Conservation (phyloP, 2,113 vertebrate species). For the Nanorana parkeri region DNA sequence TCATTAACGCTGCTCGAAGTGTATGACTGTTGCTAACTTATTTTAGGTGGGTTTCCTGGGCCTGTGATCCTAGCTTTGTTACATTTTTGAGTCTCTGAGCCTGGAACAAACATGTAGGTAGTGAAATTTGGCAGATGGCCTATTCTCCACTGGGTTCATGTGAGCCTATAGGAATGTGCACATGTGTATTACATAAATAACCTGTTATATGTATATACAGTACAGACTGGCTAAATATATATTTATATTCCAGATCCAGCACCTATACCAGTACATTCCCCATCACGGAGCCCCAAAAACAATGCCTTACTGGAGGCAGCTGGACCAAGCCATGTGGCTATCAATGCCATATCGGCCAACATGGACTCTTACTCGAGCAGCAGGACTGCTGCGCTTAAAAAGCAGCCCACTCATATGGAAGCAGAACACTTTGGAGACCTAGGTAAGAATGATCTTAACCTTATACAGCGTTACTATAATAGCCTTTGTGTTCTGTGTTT, state of each 20-base stretch:
- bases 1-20: no score
- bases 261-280: slow-evolving; percentile 77
- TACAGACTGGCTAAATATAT: not conserved
- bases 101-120: no score
- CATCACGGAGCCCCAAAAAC: slow-evolving; percentile 82
- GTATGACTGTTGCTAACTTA: no score
- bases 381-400: slow-evolving; percentile 94
- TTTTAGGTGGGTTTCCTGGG: no score
- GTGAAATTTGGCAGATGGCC: no score
- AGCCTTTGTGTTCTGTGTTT: no score
- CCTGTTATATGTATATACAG: not conserved
- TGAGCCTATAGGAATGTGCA: no score
- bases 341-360: slow-evolving; percentile 98
- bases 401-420: slow-evolving; percentile 97
- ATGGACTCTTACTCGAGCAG: slow-evolving; percentile 98
- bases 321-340: slow-evolving; percentile 96
- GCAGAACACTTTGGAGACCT: slow-evolving; percentile 96
- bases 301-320: slow-evolving; percentile 92
- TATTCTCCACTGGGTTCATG: no score
- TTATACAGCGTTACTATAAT: no score
- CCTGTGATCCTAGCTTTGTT: no score
- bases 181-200: no score
- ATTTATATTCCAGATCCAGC: slow-evolving; percentile 65
- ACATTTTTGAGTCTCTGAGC: no score
- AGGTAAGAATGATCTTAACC: slow-evolving; percentile 72